A percentile compares a stretch with the other conserved stretches of the same genome.
phyloP scores from a whole-genome alignment of 2,888 invertebrate genomes.

The Phaedon cochleariae region DNA sequence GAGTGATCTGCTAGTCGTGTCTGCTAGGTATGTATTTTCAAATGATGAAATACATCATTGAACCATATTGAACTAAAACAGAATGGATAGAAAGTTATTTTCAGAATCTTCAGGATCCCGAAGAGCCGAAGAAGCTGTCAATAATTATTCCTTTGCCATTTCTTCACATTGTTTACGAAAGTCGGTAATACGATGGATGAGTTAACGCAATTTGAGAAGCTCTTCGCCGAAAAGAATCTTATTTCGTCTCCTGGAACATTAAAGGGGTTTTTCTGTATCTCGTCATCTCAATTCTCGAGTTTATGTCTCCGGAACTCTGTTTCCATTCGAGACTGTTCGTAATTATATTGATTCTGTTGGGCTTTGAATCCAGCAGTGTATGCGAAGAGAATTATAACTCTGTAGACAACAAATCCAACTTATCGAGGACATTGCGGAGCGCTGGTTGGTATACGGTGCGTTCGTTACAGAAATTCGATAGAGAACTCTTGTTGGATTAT shows the following conservation, averaged over 20 bases:
- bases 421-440: neutral
- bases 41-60: too few species aligned
- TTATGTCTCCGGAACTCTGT: conserved; percentile 2
- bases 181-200: conserved; percentile 4
- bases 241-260: conserved; percentile 3
- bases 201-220: conserved; percentile 11
- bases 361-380: neutral
- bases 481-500: too few species aligned
- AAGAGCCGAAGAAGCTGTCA: too few species aligned
- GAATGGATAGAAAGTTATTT: too few species aligned
- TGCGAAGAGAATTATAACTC: too few species aligned
- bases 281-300: neutral
- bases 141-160: neutral
- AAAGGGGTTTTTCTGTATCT: conserved; percentile 9
- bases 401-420: too few species aligned
- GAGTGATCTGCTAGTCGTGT: too few species aligned
- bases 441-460: too few species aligned
- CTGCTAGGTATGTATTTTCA: too few species aligned
- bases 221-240: conserved; percentile 1
- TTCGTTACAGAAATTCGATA: too few species aligned
- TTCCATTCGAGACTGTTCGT: neutral
- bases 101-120: too few species aligned
- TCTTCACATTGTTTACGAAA: conserved; percentile 5
- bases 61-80: too few species aligned
- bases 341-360: conserved; percentile 12